These are phyloP conservation scores for Sinohyriopsis cumingii DNA, from an alignment of 2,888 invertebrate species.

Conservation along the genomic window DNA sequence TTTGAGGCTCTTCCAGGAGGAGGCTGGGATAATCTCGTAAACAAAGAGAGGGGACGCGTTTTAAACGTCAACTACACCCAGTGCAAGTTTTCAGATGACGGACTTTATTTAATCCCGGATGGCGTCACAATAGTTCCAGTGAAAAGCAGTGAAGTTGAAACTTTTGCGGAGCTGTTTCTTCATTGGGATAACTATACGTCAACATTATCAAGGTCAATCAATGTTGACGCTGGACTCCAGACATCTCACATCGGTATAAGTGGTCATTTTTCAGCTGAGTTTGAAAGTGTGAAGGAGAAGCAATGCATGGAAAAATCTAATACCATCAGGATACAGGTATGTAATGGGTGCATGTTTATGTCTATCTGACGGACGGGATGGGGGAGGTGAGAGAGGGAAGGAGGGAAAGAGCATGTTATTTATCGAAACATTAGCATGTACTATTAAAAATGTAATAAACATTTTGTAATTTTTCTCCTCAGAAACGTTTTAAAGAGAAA, in stretches of 20 bases:
- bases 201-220: conserved; percentile 44
- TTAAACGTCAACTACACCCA: conserved; percentile 52
- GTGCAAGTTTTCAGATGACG: conserved; percentile 58
- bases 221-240: conserved; percentile 45
- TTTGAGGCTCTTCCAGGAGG: conserved; percentile 58
- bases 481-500: too few species aligned
- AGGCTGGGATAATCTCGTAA: conserved; percentile 64
- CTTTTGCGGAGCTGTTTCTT: conserved; percentile 48
- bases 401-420: too few species aligned
- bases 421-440: too few species aligned
- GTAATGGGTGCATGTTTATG: too few species aligned
- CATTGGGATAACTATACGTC: conserved; percentile 50
- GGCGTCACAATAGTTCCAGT: conserved; percentile 48
- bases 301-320: conserved; percentile 47
- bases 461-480: too few species aligned
- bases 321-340: conserved; percentile 46
- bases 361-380: too few species aligned
- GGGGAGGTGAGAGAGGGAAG: too few species aligned
- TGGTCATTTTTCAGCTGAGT: conserved; percentile 52
- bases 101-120: conserved; percentile 58
- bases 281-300: conserved; percentile 36
- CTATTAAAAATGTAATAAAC: too few species aligned
- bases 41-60: conserved; percentile 52
- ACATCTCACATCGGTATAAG: conserved; percentile 37
- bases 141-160: conserved; percentile 51